Base-by-base conservation (phyloP, 2,888 invertebrate species). In the Gymnoscelis rufifasciata region DNA sequence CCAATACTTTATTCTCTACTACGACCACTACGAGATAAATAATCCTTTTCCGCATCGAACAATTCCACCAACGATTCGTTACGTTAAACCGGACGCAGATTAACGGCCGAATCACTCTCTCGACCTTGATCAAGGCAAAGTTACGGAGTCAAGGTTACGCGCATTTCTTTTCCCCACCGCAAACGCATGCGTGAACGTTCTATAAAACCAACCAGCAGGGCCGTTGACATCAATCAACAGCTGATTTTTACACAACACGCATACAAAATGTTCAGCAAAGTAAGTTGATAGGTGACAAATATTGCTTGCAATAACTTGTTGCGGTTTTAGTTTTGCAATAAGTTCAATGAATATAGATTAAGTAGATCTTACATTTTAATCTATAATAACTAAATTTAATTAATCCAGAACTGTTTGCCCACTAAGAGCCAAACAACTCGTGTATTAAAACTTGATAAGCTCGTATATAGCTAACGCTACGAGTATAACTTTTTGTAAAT, bases 181-280 rank as follows among this genome's bases (percentile, higher is more conserved):
- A 48, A 40, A 45, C 41, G 40, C 30, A 37, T 33, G 27, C 37
- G n/a, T 19, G 19, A 19, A 10, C 35, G 52, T 51, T 59, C 56
- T 61, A 68, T 68, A 68, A 61, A 62, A 59, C 57, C 53, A 54
- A 50, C 58, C 64, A 64, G 45, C 56, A 45, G 54, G 53, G 59
- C 54, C 54, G 61, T 66, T 64, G 60, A 71, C 65, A 76, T 74
- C 72, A 78, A 56, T 66, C 58, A 64, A 58, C 54, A 63, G 54
- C 68, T 57, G 58, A 59, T 61, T 60, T 60, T 62, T 57, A 61
- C 59, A 64, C 67, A 62, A 63, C 47, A 62, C 51, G 58, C 70
- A 75, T 7, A 48, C 56, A 65, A 68, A 68, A 82, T 83, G 83
- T 75, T 83, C 58, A 73, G 68, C 66, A 78, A 78, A 78, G 83